Evolutionary conservation across 2,797 vertebrate species (phyloP).

Genomic region (Liparis tanakae): DNA sequence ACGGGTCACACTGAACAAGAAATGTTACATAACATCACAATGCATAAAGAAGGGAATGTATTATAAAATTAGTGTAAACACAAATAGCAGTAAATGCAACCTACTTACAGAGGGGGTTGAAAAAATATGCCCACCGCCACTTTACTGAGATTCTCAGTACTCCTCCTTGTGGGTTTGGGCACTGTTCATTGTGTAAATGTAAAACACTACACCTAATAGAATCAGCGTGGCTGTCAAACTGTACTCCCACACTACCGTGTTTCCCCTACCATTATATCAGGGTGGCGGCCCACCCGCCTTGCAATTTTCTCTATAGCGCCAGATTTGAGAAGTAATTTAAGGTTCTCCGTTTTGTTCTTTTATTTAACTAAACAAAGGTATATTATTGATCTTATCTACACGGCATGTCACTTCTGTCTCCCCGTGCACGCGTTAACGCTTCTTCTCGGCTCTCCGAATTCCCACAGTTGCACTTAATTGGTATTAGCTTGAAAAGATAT

Average conservation of each 20-base stretch:
- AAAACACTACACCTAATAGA: constrained; percentile 69
- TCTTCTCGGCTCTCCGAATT: no score
- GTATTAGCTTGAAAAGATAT: no score
- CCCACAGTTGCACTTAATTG: no score
- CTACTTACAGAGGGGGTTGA: not conserved
- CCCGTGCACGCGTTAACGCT: no score
- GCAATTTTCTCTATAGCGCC: no score
- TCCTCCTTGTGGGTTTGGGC: constrained; percentile 35
- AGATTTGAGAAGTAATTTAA: no score
- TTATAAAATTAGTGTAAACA: not conserved
- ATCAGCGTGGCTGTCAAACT: constrained; percentile 67
- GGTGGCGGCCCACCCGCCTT: no score
- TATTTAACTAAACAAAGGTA: no score
- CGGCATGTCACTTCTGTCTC: no score
- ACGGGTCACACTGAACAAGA: not conserved
- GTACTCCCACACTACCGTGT: constrained; percentile 53
- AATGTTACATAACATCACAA: not conserved
- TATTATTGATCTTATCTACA: no score
- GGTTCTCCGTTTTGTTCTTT: no score
- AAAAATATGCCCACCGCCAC: constrained; percentile 36
- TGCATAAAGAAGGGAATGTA: not conserved
- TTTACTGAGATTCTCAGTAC: constrained; percentile 47
- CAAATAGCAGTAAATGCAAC: constrained; percentile 24
- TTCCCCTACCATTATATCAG: no score
- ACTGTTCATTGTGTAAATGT: constrained; percentile 67